Base-by-base conservation (phyloP, 2,113 vertebrate genomes). In the Falco punctatus region DNA sequence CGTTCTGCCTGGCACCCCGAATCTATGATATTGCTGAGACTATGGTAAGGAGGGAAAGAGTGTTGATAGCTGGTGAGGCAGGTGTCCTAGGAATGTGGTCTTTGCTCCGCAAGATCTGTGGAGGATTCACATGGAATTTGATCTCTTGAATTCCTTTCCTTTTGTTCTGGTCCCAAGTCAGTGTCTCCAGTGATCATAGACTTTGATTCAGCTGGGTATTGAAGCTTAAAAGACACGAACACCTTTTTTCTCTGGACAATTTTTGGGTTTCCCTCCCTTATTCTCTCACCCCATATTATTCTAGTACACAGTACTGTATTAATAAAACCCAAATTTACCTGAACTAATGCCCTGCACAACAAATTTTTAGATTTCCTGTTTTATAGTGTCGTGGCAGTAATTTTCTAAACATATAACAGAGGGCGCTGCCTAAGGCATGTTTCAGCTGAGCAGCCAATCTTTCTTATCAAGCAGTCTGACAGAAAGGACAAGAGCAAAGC, bases 1-100 rank as follows among this genome's bases (percentile, higher is more conserved):
- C 1, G 1, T 59, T 71, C 14, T 1, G 0, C 8, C 35, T 6
- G 1, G 3, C 12, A 27, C 11, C 16, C 16, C 17, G 30, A 28
- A 75, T 35, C 52, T 71, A 5, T 18, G 44, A 6, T 21, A 13
- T 30, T 62, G 5, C 13, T 55, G 27, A 8, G 15, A 16, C 22
- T 54, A 4, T 40, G 57, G 12, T 3, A 61, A 42, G 16, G 33
- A 57, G 10, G 8, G 7, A 75, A 73, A 20, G 33, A 32, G 7
- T 10, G 2, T 23, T 62, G 22, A 33, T 3, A 52, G 17, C 10
- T 52, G 26, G 30, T 81, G 38, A 54, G 16, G 1, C 20, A 70
- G 40, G 6, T 77, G 16, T 84, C 4, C 12, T 33, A 27, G 30
- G 19, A 80, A 6, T 13, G 22, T 33, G 20, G 27, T 42, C 35